A percentile compares a stretch with the other conserved stretches of the same genome.
Conservation (phyloP, 1,140 invertebrate genomes). For the Drosophila auraria region DNA sequence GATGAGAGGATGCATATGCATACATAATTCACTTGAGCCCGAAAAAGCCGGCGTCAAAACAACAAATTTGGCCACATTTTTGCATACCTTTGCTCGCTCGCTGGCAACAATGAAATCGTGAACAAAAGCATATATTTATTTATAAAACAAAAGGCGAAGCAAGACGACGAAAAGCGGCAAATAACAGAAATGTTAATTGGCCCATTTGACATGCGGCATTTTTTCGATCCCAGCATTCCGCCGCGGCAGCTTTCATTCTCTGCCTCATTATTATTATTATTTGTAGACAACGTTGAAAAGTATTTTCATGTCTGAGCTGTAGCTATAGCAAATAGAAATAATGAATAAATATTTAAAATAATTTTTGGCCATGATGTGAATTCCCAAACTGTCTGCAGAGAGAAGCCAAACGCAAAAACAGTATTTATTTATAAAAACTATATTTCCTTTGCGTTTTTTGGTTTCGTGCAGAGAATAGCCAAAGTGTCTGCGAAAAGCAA, state of each 20-base stretch:
- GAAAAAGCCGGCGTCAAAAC: slow-evolving; percentile 52
- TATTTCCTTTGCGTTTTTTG: slow-evolving; percentile 23
- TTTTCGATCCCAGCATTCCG: slow-evolving; percentile 48
- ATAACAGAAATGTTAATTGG: slow-evolving; percentile 83
- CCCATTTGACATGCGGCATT: slow-evolving; percentile 83
- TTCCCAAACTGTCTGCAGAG: slow-evolving; percentile 75
- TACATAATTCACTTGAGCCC: slow-evolving; percentile 64
- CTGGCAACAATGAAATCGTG: slow-evolving; percentile 39
- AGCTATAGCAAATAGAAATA: slow-evolving; percentile 38
- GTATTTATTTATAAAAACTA: slow-evolving; percentile 46
- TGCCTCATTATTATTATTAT: slow-evolving; percentile 44
- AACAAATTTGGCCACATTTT: slow-evolving; percentile 64
- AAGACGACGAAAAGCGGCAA: slow-evolving; percentile 41
- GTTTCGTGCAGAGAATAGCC: slow-evolving; percentile 50
- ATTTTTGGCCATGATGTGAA: slow-evolving; percentile 76
- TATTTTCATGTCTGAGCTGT: slow-evolving; percentile 48
- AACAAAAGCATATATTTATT: slow-evolving; percentile 81
- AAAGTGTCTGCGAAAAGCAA: slow-evolving; percentile 52
- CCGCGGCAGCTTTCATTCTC: slow-evolving; percentile 68
- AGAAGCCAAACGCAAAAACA: slow-evolving; percentile 27
- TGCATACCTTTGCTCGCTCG: slow-evolving; percentile 52
- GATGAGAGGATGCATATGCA: slow-evolving; percentile 56
- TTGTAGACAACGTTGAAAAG: slow-evolving; percentile 51
- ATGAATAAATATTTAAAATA: slow-evolving; percentile 70
- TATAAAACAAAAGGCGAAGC: slow-evolving; percentile 72